Evolutionary conservation across 2,113 vertebrate species (phyloP).

Genomic region (Rana temporaria): DNA sequence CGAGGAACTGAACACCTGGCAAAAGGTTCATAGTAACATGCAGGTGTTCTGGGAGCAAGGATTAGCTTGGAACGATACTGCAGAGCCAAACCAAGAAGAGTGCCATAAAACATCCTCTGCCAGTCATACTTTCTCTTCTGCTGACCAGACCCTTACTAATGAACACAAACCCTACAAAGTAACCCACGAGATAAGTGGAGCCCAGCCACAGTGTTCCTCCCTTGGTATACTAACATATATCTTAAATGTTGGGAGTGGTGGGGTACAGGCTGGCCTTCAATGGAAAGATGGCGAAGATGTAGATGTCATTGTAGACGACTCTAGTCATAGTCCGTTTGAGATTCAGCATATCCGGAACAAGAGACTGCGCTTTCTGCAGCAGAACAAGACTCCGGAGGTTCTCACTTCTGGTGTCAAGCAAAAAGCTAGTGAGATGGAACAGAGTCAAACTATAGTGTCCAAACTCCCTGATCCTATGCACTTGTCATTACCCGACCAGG

Average conservation of each 20-base stretch:
- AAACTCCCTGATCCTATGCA: background rate
- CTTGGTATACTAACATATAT: slow-evolving; percentile 25
- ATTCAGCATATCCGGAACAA: slow-evolving; percentile 65
- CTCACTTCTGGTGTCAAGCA: background rate
- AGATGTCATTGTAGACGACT: background rate
- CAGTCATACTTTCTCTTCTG: background rate
- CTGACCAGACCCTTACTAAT: background rate
- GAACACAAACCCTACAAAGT: background rate
- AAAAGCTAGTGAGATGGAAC: background rate
- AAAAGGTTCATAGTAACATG: background rate
- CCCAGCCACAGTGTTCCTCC: background rate
- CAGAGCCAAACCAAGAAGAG: background rate
- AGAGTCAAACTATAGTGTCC: background rate
- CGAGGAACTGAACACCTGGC: background rate
- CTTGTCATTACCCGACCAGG: background rate
- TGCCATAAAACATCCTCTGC: background rate
- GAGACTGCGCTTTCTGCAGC: slow-evolving; percentile 69
- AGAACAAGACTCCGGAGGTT: background rate
- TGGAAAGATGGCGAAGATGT: background rate
- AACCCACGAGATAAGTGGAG: background rate
- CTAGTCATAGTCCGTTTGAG: slow-evolving; percentile 63
- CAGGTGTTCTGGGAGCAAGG: slow-evolving; percentile 16
- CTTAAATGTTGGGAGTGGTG: background rate
- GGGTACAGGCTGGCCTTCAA: background rate
- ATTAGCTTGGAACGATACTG: background rate